Evolutionary conservation across 2,888 invertebrate species (phyloP), one percentile per base, ranked within the genome.

Genomic region (Orchesella flavescens): DNA sequence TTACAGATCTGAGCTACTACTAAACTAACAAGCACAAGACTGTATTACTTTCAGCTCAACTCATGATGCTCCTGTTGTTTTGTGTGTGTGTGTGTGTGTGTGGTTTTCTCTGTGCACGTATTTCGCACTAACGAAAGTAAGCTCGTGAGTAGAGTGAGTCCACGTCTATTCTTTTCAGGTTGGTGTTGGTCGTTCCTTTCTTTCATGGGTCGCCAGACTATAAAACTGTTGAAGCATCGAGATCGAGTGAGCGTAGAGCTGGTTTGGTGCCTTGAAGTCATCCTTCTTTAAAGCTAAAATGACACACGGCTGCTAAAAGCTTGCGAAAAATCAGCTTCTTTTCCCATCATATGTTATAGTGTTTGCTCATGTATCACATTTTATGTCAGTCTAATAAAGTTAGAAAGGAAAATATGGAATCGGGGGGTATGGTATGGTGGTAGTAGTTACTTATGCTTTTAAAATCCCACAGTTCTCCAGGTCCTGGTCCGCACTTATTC

Each of bases 191-290:
- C 59, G 59, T 59, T 59, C 53, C 17, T 53, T 53, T 65, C 65
- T 57, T 68, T 43, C 34, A 71, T 61, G 71, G 61, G 71, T 71
- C 61, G 71, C 49, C 43, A 69, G 68, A 76, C 66, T 44, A 76
- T 55, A 65, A 66, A 66, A 76, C 74, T 34, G 65, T 15, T 63
- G 53, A 65, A 63, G 74, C 53, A 72, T 21, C 17, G 49, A 49
- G 34, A 72, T 21, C 17, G 49, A 49, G 34, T 49, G 49, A 15
- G 49, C 12, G 10, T 10, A 49, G 15, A n/a, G n/a, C n/a, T n/a
- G n/a, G n/a, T n/a, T 49, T n/a, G n/a, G 49, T 49, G 49, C 12
- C 15, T 49, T 12, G 2, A 49, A 49, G 49, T 49, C 49, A 49
- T 12, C 12, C 5, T 49, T 9, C 7, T 7, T n/a, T 15, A 1